Conservation (phyloP, 2,888 invertebrate species). For the Watsonalla binaria region DNA sequence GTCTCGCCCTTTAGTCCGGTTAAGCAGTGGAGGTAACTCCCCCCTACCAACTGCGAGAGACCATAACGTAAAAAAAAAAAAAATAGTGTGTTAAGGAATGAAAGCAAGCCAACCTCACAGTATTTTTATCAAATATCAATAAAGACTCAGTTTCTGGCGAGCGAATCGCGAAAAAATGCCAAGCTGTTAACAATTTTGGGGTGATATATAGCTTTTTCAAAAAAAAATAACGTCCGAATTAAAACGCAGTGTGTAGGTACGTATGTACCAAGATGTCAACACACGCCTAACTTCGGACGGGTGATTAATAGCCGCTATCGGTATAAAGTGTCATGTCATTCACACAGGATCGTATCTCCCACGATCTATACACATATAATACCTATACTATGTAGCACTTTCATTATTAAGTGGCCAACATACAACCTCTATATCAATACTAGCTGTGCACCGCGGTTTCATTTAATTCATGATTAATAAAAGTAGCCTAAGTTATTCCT, state of each 20-base stretch:
- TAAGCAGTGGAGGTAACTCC: no score
- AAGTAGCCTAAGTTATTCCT: no score
- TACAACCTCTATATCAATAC: no score
- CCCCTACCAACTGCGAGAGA: no score
- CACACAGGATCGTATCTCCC: neutral
- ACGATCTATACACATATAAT: neutral
- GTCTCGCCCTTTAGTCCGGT: no score
- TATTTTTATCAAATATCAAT: no score
- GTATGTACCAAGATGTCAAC: constrained; percentile 1
- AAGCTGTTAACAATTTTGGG: constrained; percentile 1
- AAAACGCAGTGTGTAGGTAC: neutral
- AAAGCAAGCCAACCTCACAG: no score
- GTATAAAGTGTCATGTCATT: constrained; percentile 7
- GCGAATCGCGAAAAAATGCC: neutral
- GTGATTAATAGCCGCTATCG: constrained; percentile 9
- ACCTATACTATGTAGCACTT: neutral
- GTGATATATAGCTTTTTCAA: constrained; percentile 1
- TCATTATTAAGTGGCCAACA: neutral
- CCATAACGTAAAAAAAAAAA: no score
- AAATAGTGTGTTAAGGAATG: no score
- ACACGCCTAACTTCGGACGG: constrained; percentile 1
- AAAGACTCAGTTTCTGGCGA: no score
- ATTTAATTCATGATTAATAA: no score
- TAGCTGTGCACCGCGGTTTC: no score
- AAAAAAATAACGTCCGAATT: constrained; percentile 1